A percentile compares a stretch with the other conserved stretches of the same genome.
Conservation (phyloP, 2,797 vertebrate genomes). For the Melanogrammus aeglefinus region DNA sequence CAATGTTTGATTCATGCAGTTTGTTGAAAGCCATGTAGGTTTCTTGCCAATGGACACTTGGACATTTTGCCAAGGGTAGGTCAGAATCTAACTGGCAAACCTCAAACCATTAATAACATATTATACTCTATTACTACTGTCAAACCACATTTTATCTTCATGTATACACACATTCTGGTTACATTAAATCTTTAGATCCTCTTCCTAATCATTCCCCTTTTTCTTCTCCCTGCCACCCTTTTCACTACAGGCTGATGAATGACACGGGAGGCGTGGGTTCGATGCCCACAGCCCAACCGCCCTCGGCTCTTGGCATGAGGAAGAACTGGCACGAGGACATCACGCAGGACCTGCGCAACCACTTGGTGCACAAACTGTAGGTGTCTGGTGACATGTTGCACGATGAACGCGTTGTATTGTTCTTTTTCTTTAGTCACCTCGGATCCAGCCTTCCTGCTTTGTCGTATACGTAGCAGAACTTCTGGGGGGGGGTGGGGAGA, state of each 20-base stretch:
- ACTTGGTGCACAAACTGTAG: conserved; percentile 94
- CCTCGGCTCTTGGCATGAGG: conserved; percentile 86
- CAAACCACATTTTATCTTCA: neutral
- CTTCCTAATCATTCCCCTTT: neutral
- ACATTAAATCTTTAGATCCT: neutral
- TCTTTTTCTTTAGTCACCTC: neutral
- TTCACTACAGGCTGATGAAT: conserved; percentile 77
- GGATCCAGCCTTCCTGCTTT: no score
- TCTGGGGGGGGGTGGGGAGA: no score
- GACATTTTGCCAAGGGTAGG: neutral
- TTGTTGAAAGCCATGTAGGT: neutral
- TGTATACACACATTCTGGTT: neutral
- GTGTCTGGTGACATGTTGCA: conserved; percentile 29
- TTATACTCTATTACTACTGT: neutral
- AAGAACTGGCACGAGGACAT: conserved; percentile 96
- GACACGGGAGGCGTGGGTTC: conserved; percentile 85
- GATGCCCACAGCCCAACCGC: conserved; percentile 87
- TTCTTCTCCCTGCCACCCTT: neutral
- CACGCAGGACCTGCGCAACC: conserved; percentile 92
- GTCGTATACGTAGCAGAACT: no score
- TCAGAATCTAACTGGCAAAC: neutral
- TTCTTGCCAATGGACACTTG: neutral
- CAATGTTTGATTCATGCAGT: neutral
- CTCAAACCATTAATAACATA: neutral
- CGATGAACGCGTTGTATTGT: neutral